Base-by-base conservation (phyloP, 2,113 vertebrate species). In the Prinia subflava region DNA sequence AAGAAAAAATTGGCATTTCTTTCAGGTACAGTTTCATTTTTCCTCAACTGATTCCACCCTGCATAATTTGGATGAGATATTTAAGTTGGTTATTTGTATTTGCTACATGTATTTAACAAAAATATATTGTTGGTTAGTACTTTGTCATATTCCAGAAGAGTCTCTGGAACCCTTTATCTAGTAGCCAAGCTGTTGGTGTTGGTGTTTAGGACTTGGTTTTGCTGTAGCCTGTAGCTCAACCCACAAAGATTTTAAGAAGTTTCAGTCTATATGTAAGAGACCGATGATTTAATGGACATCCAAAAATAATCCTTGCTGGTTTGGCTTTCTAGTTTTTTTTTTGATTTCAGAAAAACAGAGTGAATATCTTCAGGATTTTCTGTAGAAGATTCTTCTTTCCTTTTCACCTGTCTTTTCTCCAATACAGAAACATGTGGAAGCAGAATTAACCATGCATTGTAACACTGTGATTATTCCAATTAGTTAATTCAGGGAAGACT, bases 1-100 rank as follows among this genome's bases (percentile, higher is more conserved):
- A 99, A 99, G 98, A 99, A 99, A 97, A 99, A 99, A 77, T 97
- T 99, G 94, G 99, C 99, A 78, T 99, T 99, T 95, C 98, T 99
- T 93, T 99, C 99, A 98, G 99, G 99, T 99, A 98, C 10, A 24
- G n/a, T 94, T 95, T 95, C 35, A 71, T 28, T 78, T 87, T 89
- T 89, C 30, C 83, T 95, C 15, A 21, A 0, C 69, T 77, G 24
- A 8, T 85, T 93, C 12, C 20, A 64, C 55, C 67, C 39, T 52
- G 15, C 41, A 7, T 80, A 44, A 56, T 63, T 60, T 96, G 59
- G 21, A 35, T 85, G 28, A 11, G 12, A 22, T 69, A 49, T 83
- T 81, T 83, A 53, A 30, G 10, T 67, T 90, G 28, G 28, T 90
- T 91, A 27, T 41, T 78, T 60, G 27, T 63, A 62, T 89, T 73